These are phyloP conservation scores for Pseudachorutes palmiensis DNA, from an alignment of 1,140 invertebrate species.

Conservation along the genomic window DNA sequence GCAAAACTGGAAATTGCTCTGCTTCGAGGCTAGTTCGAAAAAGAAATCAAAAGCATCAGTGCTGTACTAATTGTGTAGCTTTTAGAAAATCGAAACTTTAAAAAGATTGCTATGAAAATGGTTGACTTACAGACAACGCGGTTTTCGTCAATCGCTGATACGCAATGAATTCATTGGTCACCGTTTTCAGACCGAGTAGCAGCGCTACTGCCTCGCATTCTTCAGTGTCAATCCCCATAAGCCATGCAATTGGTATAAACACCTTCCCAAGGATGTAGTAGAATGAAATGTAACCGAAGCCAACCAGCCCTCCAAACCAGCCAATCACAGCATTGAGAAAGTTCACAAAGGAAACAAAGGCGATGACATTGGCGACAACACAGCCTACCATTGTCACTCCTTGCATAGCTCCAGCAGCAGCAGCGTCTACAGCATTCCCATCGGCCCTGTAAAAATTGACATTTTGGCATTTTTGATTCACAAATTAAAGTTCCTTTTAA, in stretches of 20 bases:
- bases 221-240: constrained; percentile 67
- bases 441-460: constrained; percentile 56
- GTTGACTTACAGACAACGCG: constrained; percentile 19
- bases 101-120: constrained; percentile 37
- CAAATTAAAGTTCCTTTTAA: constrained; percentile 30
- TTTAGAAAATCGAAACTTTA: too few species aligned
- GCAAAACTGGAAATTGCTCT: constrained; percentile 84
- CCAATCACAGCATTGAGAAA: constrained; percentile 63
- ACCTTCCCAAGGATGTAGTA: constrained; percentile 67
- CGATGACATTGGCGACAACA: constrained; percentile 84
- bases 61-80: too few species aligned
- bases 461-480: too few species aligned
- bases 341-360: constrained; percentile 76
- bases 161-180: constrained; percentile 86
- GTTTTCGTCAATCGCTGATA: constrained; percentile 59
- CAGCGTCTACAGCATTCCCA: constrained; percentile 75
- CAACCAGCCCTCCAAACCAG: constrained; percentile 71
- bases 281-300: constrained; percentile 47
- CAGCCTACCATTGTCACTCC: constrained; percentile 61
- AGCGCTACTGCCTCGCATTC: constrained; percentile 68
- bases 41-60: constrained; percentile 23
- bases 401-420: constrained; percentile 68
- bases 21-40: constrained; percentile 57
- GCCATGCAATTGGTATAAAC: constrained; percentile 73
- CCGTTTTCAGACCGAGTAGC: constrained; percentile 77